phyloP scores from a whole-genome alignment of 2,113 vertebrate species.

The Machaerirhynchus nigripectus region DNA sequence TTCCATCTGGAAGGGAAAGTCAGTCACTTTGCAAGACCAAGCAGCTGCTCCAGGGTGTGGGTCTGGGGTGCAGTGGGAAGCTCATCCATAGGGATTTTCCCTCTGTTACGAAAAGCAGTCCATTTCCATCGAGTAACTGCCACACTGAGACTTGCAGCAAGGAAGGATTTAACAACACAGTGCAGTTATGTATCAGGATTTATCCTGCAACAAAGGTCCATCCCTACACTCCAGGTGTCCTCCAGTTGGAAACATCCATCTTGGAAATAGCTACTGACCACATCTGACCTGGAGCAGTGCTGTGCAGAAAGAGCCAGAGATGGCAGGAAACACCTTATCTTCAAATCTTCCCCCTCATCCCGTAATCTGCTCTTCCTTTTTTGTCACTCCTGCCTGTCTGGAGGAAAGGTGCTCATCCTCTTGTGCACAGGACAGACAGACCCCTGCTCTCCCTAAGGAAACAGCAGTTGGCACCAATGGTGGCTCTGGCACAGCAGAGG shows the following conservation, averaged over 20 bases:
- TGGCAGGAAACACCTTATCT: not conserved
- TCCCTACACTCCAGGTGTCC: not conserved
- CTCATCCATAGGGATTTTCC: rapidly evolving
- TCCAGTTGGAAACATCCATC: not conserved
- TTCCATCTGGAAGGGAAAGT: not conserved
- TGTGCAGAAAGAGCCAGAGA: not conserved
- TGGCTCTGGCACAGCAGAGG: rapidly evolving
- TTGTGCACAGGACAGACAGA: not conserved
- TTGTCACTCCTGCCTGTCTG: not conserved
- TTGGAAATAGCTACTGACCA: not conserved
- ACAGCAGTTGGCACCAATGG: not conserved
- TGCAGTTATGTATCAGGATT: not conserved
- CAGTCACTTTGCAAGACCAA: not conserved
- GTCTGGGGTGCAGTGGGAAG: not conserved
- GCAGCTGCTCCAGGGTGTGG: not conserved
- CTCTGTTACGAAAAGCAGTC: rapidly evolving
- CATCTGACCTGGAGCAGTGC: not conserved
- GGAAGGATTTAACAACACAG: not conserved
- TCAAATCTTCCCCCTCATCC: not conserved
- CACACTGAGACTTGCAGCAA: not conserved
- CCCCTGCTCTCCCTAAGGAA: not conserved
- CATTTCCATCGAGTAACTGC: not conserved
- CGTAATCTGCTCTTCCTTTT: not conserved
- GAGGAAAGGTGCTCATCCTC: not conserved
- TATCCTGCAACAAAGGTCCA: not conserved